Evolutionary conservation across 2,888 invertebrate species (phyloP), one percentile per base, ranked within the genome.

Genomic region (Ceriagrion tenellum): DNA sequence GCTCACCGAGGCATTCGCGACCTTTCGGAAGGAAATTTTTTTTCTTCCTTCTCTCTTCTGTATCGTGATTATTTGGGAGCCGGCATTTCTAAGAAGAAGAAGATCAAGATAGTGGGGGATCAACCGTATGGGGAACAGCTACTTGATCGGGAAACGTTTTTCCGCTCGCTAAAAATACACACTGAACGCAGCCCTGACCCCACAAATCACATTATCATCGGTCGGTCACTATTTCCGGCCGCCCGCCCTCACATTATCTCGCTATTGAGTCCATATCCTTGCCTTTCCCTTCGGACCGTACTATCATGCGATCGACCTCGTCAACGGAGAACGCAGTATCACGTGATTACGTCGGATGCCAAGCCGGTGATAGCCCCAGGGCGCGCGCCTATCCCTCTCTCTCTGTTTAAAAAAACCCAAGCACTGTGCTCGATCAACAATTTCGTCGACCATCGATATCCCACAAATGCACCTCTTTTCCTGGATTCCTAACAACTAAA

Each of bases 121-220:
- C 30, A 30, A 30, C 35, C 81, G 35, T 18, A 35, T 81, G 81
- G 81, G 35, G 13, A 35, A 81, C 30, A 16, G 81, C 81, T 81
- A 30, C 81, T 81, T 81, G 81, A 81, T 81, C 81, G 81, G 13
- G 81, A 35, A 81, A 13, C 81, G 81, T 81, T 81, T 59, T 69
- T 55, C 89, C 26, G 55, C 55, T 8, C 26, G 55, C 55, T n/a
- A 55, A 47, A 89, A 89, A 89, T 88, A 89, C n/a, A 88, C 40
- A 89, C 35, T 16, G 23, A 47, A 35, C 30, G 47, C 89, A 89
- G 26, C 89, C 89, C 26, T 89, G 89, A 89, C 89, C 89, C 89
- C 55, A 55, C 89, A 89, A 55, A 89, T 89, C 89, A n/a, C 89
- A 55, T 47, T 89, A 89, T 89, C 47, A n/a, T 55, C 55, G 81